Conservation (phyloP, 2,797 vertebrate species). For the Coccyzus lansbergi region DNA sequence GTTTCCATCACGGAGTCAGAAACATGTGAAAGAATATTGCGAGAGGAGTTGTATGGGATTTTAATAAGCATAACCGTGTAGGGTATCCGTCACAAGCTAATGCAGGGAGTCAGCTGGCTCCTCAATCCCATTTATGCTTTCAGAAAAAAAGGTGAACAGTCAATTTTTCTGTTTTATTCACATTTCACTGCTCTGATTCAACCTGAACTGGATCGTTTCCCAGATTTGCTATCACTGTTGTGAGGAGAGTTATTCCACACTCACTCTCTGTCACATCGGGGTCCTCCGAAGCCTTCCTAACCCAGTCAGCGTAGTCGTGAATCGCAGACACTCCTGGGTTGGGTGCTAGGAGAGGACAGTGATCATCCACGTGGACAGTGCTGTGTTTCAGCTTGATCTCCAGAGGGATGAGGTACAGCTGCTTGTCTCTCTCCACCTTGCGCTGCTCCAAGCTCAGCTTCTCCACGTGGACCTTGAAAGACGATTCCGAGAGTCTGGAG, state of each 20-base stretch:
- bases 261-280: conserved; percentile 76
- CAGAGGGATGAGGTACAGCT: conserved; percentile 84
- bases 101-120: background rate
- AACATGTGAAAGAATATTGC: background rate
- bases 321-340: conserved; percentile 85
- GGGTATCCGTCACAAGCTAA: background rate
- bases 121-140: background rate
- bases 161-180: background rate
- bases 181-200: background rate
- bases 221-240: fast-evolving
- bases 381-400: conserved; percentile 92
- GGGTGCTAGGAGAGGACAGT: conserved; percentile 86
- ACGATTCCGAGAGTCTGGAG: conserved; percentile 83
- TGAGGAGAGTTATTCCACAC: background rate
- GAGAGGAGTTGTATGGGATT: fast-evolving
- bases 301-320: conserved; percentile 91
- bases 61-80: background rate
- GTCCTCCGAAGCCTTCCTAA: conserved; percentile 69
- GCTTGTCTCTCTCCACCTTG: conserved; percentile 68
- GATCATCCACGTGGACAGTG: conserved; percentile 78
- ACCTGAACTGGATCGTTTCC: background rate
- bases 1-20: fast-evolving
- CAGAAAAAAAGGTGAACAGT: background rate
- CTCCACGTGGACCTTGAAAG: conserved; percentile 90
- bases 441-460: conserved; percentile 82